Evolutionary conservation across 1,140 invertebrate species (phyloP), one percentile per base, ranked within the genome.

Genomic region (Telenomus remus): DNA sequence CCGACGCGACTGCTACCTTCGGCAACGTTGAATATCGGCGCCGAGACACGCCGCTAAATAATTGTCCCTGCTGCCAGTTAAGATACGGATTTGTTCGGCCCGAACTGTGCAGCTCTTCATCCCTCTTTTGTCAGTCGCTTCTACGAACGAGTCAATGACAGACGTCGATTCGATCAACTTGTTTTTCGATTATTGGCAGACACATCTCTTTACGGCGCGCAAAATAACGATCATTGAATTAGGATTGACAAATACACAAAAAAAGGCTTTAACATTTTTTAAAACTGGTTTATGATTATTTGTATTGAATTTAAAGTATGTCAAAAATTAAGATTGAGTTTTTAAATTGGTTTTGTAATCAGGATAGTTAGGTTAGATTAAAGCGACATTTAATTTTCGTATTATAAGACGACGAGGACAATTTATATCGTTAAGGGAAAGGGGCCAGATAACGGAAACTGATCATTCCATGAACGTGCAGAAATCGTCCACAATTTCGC

Each of bases 31-130:
- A 76, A 76, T 78, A 74, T 75, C 76, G 79, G 70, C 76, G 70
- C 50, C 68, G 75, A 81, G 79, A 75, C 80, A 75, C 76, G 66
- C 80, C 57, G 81, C 80, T 85, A 86, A 88, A 88, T 87, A 86
- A 88, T 87, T 86, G 85, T 86, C 81, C 81, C 79, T 79, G 79
- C 50, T 78, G 65, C 70, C 81, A 81, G 82, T 87, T 86, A 86
- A 87, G 85, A 86, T 79, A 84, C 78, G 80, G 81, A 81, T 83
- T 82, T 81, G 71, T 72, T 66, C 69, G 42, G 56, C 50, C 61
- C n/a, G 61, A 74, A 66, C 60, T 60, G 47, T 43, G 57, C 61
- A 68, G 13, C 49, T 15, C 12, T 55, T 19, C 55, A 15, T 53
- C 68, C 53, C 54, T 64, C 43, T 60, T 64, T 46, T 61, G 12